Base-by-base conservation (phyloP, 2,113 vertebrate species). In the Lynx canadensis region DNA sequence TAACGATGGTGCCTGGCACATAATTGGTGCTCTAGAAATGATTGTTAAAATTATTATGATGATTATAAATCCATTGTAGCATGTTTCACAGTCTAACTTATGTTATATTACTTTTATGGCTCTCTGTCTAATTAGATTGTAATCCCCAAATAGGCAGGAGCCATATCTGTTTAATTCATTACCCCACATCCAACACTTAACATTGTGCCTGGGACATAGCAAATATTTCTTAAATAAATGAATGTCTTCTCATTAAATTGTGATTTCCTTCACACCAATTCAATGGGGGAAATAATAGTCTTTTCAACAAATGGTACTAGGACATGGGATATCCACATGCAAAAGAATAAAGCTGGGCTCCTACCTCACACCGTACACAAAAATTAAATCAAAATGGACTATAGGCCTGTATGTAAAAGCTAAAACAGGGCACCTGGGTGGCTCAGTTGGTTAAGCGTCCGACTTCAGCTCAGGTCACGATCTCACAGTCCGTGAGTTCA, bases 191-290 rank as follows among this genome's bases (percentile, higher is more conserved):
- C 36, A 48, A 31, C 18, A 76, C 19, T 27, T 87, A 87, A 68
- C 27, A 15, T 18, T 91, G 14, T 38, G 36, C 23, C 55, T 85
- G 31, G 12, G 33, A 80, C 21, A 71, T n/a, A 55, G 52, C 48
- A 86, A 84, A 60, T 86, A 79, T 66, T 79, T 69, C 63, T 91
- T 79, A 69, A 79, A 79, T 91, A 60, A 91, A 69, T 85, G 6
- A 86, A 31, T 55, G 69, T 69, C 63, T 95, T 73, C 31, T 13
- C 38, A 27, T 69, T 79, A 80, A 86, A 80, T 41, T 69, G 33
- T 91, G 50, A 84, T 60, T 69, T 78, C 36, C 60, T 79, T 69
- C 63, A 95, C 9, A 9, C 63, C 38, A 69, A 80, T 52, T 68
- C 45, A 68, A 68, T 91, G 60, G 74, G 25, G 45, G 33, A 68